phyloP scores from a whole-genome alignment of 1,140 invertebrate genomes.

The Ridgeia piscesae region DNA sequence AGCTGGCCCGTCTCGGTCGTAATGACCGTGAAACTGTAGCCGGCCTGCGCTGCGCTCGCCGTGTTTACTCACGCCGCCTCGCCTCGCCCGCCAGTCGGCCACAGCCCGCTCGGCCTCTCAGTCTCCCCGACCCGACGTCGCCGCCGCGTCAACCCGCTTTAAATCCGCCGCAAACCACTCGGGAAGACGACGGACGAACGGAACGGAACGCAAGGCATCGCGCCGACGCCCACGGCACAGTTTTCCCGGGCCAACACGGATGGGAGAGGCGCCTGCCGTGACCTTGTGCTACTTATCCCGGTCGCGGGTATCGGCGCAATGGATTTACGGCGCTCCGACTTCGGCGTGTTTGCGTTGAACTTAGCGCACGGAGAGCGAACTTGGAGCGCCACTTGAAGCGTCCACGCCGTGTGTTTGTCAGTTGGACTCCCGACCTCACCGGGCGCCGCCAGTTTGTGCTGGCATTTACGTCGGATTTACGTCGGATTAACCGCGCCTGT shows the following conservation, averaged over 20 bases:
- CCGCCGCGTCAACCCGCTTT: not conserved
- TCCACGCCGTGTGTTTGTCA: not conserved
- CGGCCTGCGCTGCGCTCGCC: not conserved
- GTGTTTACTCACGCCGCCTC: not conserved
- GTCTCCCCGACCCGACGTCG: not conserved
- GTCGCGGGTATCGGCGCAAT: not conserved
- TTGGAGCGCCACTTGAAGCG: not conserved
- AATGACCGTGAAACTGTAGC: not conserved
- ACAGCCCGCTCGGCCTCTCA: not conserved
- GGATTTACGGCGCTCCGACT: not conserved
- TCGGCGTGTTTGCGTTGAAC: not conserved
- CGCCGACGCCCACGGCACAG: not conserved
- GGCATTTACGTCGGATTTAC: not conserved
- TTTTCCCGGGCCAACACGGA: not conserved
- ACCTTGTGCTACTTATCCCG: constrained; percentile 3
- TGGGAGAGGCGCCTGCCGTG: not conserved
- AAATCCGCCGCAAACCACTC: not conserved
- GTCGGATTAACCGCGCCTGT: not conserved
- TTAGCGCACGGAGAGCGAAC: not conserved
- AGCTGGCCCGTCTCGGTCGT: not conserved
- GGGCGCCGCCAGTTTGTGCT: not conserved
- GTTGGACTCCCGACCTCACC: not conserved
- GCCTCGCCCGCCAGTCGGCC: too few species aligned
- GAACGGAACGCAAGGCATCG: not conserved
- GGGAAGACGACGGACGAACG: not conserved